These are phyloP conservation scores for Mamestra configurata DNA, from an alignment of 1,140 invertebrate species.

Conservation along the genomic window DNA sequence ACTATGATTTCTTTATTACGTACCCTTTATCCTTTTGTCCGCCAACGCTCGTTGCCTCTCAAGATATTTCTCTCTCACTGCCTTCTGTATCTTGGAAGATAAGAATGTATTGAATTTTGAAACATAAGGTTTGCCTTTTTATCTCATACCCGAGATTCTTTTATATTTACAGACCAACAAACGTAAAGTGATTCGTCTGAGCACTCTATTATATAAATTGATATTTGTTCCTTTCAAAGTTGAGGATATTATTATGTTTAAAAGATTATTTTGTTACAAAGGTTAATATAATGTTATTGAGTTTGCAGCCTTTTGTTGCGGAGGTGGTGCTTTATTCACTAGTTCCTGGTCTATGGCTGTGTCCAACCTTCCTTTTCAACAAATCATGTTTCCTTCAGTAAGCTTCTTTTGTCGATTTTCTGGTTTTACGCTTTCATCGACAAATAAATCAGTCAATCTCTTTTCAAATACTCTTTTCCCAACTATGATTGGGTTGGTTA, in stretches of 20 bases:
- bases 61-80: constrained; percentile 68
- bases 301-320: constrained; percentile 22
- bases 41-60: constrained; percentile 62
- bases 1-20: constrained; percentile 83
- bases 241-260: constrained; percentile 38
- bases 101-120: constrained; percentile 83
- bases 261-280: constrained; percentile 43
- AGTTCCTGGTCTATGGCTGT: neutral
- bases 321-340: constrained; percentile 13
- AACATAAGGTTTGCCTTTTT: constrained; percentile 78
- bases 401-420: neutral
- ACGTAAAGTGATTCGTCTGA: constrained; percentile 71
- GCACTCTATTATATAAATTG: constrained; percentile 54
- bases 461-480: no score
- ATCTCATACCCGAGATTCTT: constrained; percentile 71
- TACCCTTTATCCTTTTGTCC: constrained; percentile 73
- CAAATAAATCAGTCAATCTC: neutral
- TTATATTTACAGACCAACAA: constrained; percentile 65
- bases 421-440: neutral
- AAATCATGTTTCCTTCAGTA: neutral
- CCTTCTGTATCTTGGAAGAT: constrained; percentile 70
- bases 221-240: constrained; percentile 53
- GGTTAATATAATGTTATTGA: constrained; percentile 40
- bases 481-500: no score
- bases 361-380: neutral